A percentile compares a stretch with the other conserved stretches of the same genome.
Conservation (phyloP, 2,113 vertebrate species). For the Diglossa brunneiventris region DNA sequence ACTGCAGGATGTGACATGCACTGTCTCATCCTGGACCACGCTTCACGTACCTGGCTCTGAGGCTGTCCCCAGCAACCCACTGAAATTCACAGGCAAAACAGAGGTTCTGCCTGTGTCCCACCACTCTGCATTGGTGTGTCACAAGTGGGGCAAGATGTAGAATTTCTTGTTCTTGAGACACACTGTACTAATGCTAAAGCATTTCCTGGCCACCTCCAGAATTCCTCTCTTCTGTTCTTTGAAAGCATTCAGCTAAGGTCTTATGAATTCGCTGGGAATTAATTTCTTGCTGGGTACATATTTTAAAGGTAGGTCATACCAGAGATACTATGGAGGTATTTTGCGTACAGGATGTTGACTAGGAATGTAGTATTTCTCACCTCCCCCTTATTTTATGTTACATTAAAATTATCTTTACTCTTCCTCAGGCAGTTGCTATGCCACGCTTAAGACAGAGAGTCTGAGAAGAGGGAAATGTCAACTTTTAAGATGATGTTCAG, state of each 20-base stretch:
- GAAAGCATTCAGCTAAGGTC: slow-evolving; percentile 10
- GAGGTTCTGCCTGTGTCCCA: background rate
- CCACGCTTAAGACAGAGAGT: slow-evolving; percentile 12
- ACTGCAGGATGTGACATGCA: accelerated
- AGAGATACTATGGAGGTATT: background rate
- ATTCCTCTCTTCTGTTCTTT: background rate
- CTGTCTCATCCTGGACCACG: accelerated
- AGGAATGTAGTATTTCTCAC: slow-evolving; percentile 60
- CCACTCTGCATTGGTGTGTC: background rate
- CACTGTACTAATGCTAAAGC: background rate
- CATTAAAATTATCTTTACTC: slow-evolving; percentile 60
- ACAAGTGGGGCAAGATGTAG: background rate
- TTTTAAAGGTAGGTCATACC: slow-evolving; percentile 51
- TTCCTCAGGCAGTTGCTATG: slow-evolving; percentile 41
- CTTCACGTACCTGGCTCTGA: accelerated
- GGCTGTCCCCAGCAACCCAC: background rate
- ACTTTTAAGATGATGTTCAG: slow-evolving; percentile 50
- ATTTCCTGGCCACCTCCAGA: background rate
- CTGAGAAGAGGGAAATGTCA: slow-evolving; percentile 46
- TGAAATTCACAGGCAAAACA: background rate
- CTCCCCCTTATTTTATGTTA: slow-evolving; percentile 56
- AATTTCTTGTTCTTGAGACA: background rate
- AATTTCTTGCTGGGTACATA: slow-evolving; percentile 20
- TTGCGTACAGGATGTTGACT: slow-evolving; percentile 33
- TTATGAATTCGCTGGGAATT: background rate